phyloP scores from a whole-genome alignment of 2,888 invertebrate species.

The Erebia epiphron region DNA sequence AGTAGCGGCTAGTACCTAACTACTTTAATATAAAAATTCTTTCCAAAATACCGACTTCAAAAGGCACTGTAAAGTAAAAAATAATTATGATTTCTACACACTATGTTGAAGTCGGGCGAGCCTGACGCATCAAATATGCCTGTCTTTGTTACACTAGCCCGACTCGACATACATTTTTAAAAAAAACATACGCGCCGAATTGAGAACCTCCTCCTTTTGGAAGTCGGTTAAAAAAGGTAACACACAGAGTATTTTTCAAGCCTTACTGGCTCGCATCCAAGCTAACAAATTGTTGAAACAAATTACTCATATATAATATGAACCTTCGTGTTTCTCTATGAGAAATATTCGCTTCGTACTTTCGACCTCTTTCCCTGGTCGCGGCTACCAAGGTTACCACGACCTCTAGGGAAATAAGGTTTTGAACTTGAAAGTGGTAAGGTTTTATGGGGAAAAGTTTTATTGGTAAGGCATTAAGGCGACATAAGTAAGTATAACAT shows the following conservation, averaged over 20 bases:
- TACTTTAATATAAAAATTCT: no score
- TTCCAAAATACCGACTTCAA: no score
- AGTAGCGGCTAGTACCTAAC: no score
- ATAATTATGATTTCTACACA: no score
- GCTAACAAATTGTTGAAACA: constrained; percentile 6
- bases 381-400: constrained; percentile 7
- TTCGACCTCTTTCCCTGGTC: constrained; percentile 15
- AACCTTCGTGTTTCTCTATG: constrained; percentile 8
- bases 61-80: no score
- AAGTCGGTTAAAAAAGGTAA: no score
- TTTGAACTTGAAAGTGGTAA: constrained; percentile 11
- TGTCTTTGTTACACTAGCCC: no score
- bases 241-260: not conserved
- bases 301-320: not conserved
- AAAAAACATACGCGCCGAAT: no score
- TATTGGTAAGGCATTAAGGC: not conserved
- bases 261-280: constrained; percentile 30
- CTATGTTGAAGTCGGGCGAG: no score
- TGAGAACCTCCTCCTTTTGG: no score
- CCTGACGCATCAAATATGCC: no score
- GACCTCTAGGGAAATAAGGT: constrained; percentile 13
- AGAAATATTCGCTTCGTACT: constrained; percentile 8
- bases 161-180: no score
- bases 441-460: not conserved
- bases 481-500: not conserved